Base-by-base conservation (phyloP, 1,140 invertebrate species). In the Andrena cerasifolii region DNA sequence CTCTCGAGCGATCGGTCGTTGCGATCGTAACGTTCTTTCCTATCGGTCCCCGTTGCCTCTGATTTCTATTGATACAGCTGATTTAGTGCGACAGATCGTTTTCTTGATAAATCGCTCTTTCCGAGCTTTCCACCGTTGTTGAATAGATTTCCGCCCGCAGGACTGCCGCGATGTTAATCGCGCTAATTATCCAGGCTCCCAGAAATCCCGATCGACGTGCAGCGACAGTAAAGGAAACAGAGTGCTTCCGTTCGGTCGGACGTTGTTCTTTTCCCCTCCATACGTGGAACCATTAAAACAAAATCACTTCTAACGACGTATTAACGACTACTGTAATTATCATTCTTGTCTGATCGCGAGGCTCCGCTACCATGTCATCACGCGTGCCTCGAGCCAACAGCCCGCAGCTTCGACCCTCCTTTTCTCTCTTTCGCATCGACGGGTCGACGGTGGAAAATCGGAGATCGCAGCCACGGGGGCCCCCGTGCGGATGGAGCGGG, bases 291-390 rank as follows among this genome's bases (percentile, higher is more conserved):
- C 53, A 31, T 80, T 53, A 71, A 62, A 80, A 80, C 56, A 53
- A 80, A 84, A 77, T 84, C 73, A 47, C 63, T 49, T 43, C 53
- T 80, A 84, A 85, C 63, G 82, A 84, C 45, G 66, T 73, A 78
- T 84, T 84, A 84, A 85, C 73, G 83, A 85, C 62, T 53, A 21
- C 31, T 24, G 40, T 53, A 79, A 85, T 85, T 84, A 85, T 84
- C 72, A 59, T 84, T 56, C 78, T 68, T 56, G 49, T 68, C 28
- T 54, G 54, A 73, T 76, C 43, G 49, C 59, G 28, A 61, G 33
- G 14, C 12, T 54, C 7, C 28, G 56, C 68, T 26, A 51, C 36
- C 62, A 47, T 65, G 67, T 83, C 56, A 68, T 83, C 56, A 14
- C 51, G 33, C 26, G 61, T 26, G 26, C 31, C 65, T 65, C 53